phyloP scores from a whole-genome alignment of 2,888 invertebrate species.

The Plebejus anna region DNA sequence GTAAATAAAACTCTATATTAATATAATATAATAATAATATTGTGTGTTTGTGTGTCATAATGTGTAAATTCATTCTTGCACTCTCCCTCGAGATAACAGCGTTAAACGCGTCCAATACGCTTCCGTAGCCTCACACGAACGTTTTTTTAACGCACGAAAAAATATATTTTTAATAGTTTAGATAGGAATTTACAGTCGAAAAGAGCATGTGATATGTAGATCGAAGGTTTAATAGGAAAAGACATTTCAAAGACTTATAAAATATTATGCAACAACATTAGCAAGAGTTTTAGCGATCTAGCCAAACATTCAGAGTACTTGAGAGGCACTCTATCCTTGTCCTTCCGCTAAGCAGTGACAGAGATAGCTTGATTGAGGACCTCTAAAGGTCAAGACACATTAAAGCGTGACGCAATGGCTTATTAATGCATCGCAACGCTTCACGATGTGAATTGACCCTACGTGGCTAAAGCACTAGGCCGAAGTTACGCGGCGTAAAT shows the following conservation, averaged over 20 bases:
- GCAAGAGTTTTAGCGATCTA: not conserved
- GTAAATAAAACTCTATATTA: constrained; percentile 68
- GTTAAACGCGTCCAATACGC: constrained; percentile 28
- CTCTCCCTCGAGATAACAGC: constrained; percentile 37
- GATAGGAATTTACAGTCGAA: not conserved
- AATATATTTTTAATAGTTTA: not conserved
- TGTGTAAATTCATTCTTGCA: constrained; percentile 47
- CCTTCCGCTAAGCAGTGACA: not conserved
- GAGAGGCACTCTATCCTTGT: not conserved
- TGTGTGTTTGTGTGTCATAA: constrained; percentile 45
- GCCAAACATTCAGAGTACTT: not conserved
- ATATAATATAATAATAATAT: constrained; percentile 62
- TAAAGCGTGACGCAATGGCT: not conserved
- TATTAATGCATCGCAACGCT: too few relatives aligned
- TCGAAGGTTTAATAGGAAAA: not conserved
- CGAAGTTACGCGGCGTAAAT: too few relatives aligned
- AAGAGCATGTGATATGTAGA: not conserved
- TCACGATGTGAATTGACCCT: not conserved
- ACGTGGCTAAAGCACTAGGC: too few relatives aligned
- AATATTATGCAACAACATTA: not conserved
- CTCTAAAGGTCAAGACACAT: not conserved
- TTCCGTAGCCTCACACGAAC: constrained; percentile 11
- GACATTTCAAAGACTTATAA: not conserved
- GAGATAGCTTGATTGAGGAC: not conserved
- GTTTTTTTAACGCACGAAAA: not conserved